These are phyloP conservation scores for Tuta absoluta DNA, from an alignment of 2,888 invertebrate genomes.

Conservation along the genomic window DNA sequence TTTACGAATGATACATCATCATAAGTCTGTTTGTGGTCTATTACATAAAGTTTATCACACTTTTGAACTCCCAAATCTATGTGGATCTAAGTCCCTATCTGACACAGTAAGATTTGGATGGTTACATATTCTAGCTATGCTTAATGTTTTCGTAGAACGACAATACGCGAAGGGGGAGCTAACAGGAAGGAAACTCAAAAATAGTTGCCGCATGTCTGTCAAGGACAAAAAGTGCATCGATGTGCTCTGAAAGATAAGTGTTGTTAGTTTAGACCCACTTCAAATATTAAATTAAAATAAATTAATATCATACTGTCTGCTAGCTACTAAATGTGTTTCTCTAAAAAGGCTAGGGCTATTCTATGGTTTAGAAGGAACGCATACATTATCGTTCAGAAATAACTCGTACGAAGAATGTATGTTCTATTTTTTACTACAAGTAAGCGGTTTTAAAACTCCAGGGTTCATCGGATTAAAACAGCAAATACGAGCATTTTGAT, in stretches of 20 bases:
- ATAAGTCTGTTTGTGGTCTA: neutral
- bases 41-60: neutral
- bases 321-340: too few species aligned
- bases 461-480: too few species aligned
- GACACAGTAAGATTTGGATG: neutral
- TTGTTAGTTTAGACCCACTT: neutral
- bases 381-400: too few species aligned
- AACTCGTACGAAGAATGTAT: too few species aligned
- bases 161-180: slow-evolving; percentile 43
- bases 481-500: too few species aligned
- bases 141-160: slow-evolving; percentile 4
- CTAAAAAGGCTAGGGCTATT: too few species aligned
- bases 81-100: neutral
- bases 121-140: neutral
- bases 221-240: slow-evolving; percentile 37
- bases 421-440: too few species aligned
- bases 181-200: slow-evolving; percentile 47
- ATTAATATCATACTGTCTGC: too few species aligned
- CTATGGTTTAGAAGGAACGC: too few species aligned
- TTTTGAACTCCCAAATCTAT: neutral
- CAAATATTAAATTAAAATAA: too few species aligned
- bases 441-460: too few species aligned
- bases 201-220: slow-evolving; percentile 45
- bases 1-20: neutral
- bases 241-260: neutral